These are phyloP conservation scores for Hippoglossus stenolepis DNA, from an alignment of 2,113 vertebrate species.

Conservation along the genomic window DNA sequence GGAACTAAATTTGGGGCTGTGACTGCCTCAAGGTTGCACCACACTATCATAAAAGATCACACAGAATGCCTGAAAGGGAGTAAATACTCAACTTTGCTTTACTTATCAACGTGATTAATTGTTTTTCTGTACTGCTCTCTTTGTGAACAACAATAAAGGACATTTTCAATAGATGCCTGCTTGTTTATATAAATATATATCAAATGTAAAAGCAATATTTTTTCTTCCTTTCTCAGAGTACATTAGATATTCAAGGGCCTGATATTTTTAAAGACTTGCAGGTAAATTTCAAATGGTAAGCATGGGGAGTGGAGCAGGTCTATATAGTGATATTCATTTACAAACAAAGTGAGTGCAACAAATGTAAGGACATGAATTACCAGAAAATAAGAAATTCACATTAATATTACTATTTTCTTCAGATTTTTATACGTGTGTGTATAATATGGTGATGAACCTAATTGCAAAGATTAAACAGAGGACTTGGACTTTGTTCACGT, in stretches of 20 bases:
- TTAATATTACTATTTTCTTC: too few species aligned
- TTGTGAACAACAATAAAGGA: slow-evolving; percentile 1
- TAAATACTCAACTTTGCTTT: slow-evolving; percentile 4
- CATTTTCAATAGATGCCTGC: neutral
- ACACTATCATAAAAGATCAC: slow-evolving; percentile 8
- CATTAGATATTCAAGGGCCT: neutral
- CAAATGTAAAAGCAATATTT: neutral
- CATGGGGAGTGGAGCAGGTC: too few species aligned
- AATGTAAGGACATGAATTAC: neutral
- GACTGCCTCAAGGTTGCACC: slow-evolving; percentile 36
- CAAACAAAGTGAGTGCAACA: slow-evolving; percentile 4
- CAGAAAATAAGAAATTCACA: neutral
- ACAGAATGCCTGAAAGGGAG: neutral
- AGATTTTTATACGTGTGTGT: too few species aligned
- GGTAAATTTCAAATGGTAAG: neutral
- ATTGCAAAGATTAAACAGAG: too few species aligned
- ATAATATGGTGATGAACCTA: too few species aligned
- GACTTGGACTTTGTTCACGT: too few species aligned
- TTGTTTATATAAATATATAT: slow-evolving; percentile 9
- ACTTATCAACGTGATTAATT: neutral
- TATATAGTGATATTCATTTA: neutral
- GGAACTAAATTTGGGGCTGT: slow-evolving; percentile 24
- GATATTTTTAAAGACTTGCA: neutral
- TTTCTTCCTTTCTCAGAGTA: neutral
- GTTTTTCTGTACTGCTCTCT: neutral